Percentiles rank a stretch among this genome's conserved stretches.
phyloP scores from a whole-genome alignment of 1,140 invertebrate species.

The Zaprionus taronus region DNA sequence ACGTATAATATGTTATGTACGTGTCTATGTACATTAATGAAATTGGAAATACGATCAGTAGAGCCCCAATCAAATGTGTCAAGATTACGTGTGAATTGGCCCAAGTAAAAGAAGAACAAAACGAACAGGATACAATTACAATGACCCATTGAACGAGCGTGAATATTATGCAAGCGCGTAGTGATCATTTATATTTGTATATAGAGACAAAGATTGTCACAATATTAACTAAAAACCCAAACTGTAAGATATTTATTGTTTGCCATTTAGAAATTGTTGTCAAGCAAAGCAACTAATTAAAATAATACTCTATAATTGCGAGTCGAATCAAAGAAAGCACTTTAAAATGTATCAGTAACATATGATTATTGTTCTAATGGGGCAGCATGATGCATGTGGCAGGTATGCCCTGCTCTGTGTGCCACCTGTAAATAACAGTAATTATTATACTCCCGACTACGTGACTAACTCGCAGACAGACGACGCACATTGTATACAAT shows the following conservation, averaged over 20 bases:
- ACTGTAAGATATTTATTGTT: background rate
- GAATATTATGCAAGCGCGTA: slow-evolving; percentile 1
- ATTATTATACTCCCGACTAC: slow-evolving; percentile 53
- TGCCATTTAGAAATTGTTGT: background rate
- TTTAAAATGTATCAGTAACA: background rate
- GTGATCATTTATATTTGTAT: background rate
- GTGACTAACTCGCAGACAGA: slow-evolving; percentile 12
- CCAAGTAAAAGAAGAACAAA: slow-evolving; percentile 30
- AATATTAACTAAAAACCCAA: background rate
- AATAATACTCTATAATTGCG: slow-evolving; percentile 1
- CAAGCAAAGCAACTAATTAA: background rate
- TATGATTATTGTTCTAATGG: slow-evolving; percentile 8
- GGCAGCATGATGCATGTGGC: background rate
- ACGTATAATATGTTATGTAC: background rate
- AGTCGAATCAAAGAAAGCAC: background rate
- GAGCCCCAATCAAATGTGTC: slow-evolving; percentile 35
- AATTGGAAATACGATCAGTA: background rate
- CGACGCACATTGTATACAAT: background rate
- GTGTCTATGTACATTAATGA: background rate
- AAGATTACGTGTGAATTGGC: slow-evolving; percentile 63
- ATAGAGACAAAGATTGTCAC: background rate
- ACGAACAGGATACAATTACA: slow-evolving; percentile 47
- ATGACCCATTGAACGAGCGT: slow-evolving; percentile 24
- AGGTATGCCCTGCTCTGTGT: slow-evolving; percentile 7
- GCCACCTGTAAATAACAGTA: slow-evolving; percentile 46